phyloP scores from a whole-genome alignment of 2,797 vertebrate genomes.

The Gymnocypris eckloni region DNA sequence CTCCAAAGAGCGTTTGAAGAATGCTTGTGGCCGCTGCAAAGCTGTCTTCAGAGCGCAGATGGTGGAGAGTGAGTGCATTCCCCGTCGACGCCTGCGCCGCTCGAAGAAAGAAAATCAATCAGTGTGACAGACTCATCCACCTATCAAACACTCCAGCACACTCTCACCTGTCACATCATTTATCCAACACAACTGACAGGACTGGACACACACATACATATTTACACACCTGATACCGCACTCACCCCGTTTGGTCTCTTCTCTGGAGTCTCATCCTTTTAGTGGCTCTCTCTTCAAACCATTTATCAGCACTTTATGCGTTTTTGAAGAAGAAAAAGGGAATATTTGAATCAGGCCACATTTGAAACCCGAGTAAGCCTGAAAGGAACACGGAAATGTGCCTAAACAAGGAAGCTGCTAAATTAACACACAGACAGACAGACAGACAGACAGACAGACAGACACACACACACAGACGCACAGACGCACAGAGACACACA shows the following conservation, averaged over 20 bases:
- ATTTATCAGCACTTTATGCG: conserved; percentile 44
- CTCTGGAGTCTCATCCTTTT: conserved; percentile 25
- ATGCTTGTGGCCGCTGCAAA: conserved; percentile 15
- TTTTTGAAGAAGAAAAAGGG: conserved; percentile 42
- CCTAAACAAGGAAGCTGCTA: background rate
- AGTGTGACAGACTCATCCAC: conserved; percentile 56
- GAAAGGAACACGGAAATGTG: conserved; percentile 7
- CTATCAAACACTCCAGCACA: conserved; percentile 55
- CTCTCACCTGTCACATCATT: conserved; percentile 57
- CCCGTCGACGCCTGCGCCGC: conserved; percentile 46
- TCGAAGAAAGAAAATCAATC: conserved; percentile 65
- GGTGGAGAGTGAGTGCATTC: conserved; percentile 39
- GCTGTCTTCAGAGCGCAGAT: conserved; percentile 37
- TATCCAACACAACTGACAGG: conserved; percentile 33
- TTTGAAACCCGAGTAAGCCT: conserved; percentile 33
- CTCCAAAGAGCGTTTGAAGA: conserved; percentile 28
- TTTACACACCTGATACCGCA: background rate
- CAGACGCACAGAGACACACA: background rate
- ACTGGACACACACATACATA: background rate
- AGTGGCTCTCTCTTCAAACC: conserved; percentile 40
- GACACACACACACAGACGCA: background rate
- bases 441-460: background rate
- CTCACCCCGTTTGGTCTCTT: conserved; percentile 2
- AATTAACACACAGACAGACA: background rate
- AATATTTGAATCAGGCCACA: conserved; percentile 21